A percentile compares a stretch with the other conserved stretches of the same genome.
Conservation (phyloP, 2,797 vertebrate genomes). For the Alexandromys oeconomus region DNA sequence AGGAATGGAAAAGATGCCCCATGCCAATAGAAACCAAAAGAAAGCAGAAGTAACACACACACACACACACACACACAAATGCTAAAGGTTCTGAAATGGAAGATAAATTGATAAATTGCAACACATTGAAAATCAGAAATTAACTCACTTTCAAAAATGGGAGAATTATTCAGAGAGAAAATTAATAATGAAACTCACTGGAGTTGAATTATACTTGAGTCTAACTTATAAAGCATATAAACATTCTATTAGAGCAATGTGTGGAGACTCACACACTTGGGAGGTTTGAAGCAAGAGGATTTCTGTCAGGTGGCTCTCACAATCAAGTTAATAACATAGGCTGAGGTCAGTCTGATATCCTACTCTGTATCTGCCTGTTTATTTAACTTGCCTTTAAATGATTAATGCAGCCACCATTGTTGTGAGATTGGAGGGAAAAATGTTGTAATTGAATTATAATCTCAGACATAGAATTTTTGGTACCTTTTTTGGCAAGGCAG, state of each 20-base stretch:
- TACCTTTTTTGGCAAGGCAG: no score
- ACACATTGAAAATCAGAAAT: neutral
- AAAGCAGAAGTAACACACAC: neutral
- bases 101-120: neutral
- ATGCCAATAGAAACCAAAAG: neutral
- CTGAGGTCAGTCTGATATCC: neutral
- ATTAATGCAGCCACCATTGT: neutral
- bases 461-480: neutral
- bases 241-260: neutral
- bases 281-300: neutral
- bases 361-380: neutral
- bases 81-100: neutral
- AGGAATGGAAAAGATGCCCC: neutral
- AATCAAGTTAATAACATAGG: neutral
- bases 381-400: neutral
- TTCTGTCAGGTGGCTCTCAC: neutral
- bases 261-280: neutral
- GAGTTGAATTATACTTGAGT: neutral
- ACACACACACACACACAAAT: neutral
- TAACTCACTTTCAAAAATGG: neutral
- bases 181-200: neutral
- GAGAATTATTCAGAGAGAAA: neutral
- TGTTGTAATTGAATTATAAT: neutral
- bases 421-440: neutral
- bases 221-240: neutral